Evolutionary conservation across 2,888 invertebrate genomes (phyloP).

Genomic region (Cephus nigrinus): DNA sequence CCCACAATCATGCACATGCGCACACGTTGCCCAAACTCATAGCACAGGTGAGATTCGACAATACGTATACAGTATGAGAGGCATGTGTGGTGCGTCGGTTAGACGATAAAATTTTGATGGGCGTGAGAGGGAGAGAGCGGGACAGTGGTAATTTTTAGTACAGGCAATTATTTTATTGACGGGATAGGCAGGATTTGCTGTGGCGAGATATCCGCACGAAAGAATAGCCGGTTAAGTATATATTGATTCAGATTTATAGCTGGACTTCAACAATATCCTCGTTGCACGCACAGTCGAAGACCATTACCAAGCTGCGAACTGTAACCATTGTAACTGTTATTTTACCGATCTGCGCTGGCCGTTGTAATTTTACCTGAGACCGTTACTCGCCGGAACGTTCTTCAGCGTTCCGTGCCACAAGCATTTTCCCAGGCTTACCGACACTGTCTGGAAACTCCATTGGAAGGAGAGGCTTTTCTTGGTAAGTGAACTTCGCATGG

Average conservation of each 20-base stretch:
- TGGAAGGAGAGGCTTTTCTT: neutral
- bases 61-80: neutral
- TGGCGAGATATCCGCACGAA: neutral
- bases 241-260: neutral
- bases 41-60: slow-evolving; percentile 55
- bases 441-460: neutral
- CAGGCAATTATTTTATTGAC: neutral
- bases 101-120: neutral
- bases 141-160: neutral
- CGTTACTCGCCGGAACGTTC: neutral
- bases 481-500: neutral
- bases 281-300: neutral
- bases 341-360: neutral
- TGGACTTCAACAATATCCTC: neutral
- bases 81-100: neutral
- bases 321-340: neutral
- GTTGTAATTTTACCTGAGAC: neutral
- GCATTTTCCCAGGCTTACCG: neutral
- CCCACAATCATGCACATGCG: slow-evolving; percentile 50
- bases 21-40: slow-evolving; percentile 61
- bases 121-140: neutral
- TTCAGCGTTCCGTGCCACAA: neutral
- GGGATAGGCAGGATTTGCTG: neutral
- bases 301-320: neutral
- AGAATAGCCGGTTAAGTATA: neutral